These are phyloP conservation scores for Notoglanidium macrostoma DNA, from an alignment of 2,797 vertebrate genomes.

Conservation along the genomic window DNA sequence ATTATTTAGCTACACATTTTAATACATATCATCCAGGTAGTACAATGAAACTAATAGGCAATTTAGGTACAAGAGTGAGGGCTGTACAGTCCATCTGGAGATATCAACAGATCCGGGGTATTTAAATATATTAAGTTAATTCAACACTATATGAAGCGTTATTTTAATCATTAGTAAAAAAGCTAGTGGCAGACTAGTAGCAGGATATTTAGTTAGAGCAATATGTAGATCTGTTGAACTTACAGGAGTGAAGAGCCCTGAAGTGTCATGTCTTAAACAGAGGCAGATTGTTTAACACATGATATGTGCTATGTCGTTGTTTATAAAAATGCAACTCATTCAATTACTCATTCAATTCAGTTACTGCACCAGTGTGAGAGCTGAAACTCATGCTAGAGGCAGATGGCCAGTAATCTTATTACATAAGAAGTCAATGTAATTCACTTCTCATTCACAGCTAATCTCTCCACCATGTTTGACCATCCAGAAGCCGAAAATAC, in stretches of 20 bases:
- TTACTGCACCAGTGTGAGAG: conserved; percentile 17
- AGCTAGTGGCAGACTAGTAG: neutral
- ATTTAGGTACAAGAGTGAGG: neutral
- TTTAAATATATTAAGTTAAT: neutral
- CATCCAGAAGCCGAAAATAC: conserved; percentile 45
- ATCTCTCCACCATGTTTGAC: conserved; percentile 43
- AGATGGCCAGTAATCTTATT: conserved; percentile 54
- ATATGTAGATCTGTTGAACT: neutral
- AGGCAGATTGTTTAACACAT: conserved; percentile 10
- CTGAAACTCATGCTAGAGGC: conserved; percentile 33
- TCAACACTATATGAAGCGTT: neutral
- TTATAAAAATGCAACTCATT: conserved; percentile 15
- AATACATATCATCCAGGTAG: neutral
- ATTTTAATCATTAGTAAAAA: neutral
- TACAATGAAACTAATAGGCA: neutral
- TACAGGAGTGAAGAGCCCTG: neutral
- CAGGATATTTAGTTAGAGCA: too few relatives aligned
- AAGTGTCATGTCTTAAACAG: neutral
- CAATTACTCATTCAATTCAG: conserved; percentile 20
- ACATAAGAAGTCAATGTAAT: conserved; percentile 57
- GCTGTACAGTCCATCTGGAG: neutral
- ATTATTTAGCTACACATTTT: neutral
- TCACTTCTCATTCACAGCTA: conserved; percentile 51
- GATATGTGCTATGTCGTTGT: neutral
- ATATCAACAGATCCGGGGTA: neutral